These are phyloP conservation scores for Vicugna pacos DNA, from an alignment of 2,113 vertebrate species.

Conservation along the genomic window DNA sequence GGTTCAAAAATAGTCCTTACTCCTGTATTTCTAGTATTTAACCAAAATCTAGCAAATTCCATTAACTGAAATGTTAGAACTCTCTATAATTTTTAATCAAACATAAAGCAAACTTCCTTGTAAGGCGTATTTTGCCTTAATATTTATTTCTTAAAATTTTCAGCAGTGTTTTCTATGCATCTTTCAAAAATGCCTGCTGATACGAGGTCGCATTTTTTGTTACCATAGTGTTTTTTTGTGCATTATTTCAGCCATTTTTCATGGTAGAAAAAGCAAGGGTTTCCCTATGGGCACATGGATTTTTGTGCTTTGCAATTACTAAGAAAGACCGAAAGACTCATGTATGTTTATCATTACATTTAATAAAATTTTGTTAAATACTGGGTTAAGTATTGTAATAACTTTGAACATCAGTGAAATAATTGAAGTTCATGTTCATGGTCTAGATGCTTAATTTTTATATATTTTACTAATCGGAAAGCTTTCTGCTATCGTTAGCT, in stretches of 20 bases:
- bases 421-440: constrained; percentile 46
- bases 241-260: constrained; percentile 65
- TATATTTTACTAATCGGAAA: constrained; percentile 50
- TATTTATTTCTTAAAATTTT: constrained; percentile 26
- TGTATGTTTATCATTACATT: constrained; percentile 32
- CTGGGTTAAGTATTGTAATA: not conserved
- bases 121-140: not conserved
- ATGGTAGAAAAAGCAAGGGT: constrained; percentile 56
- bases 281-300: constrained; percentile 18
- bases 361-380: constrained; percentile 50
- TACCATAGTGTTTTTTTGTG: not conserved
- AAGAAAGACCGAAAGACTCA: constrained; percentile 29
- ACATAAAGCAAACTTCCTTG: not conserved
- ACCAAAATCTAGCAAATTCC: constrained; percentile 37
- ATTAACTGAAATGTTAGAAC: constrained; percentile 41
- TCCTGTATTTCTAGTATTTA: constrained; percentile 2
- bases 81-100: constrained; percentile 30
- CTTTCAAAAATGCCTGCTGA: constrained; percentile 53
- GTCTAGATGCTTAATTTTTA: constrained; percentile 32
- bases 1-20: constrained; percentile 42
- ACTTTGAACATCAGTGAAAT: constrained; percentile 45
- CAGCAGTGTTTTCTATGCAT: not conserved
- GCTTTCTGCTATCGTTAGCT: constrained; percentile 33
- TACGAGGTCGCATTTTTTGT: constrained; percentile 48
- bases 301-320: constrained; percentile 61